phyloP scores from a whole-genome alignment of 2,888 invertebrate genomes.

The Congeria kusceri region DNA sequence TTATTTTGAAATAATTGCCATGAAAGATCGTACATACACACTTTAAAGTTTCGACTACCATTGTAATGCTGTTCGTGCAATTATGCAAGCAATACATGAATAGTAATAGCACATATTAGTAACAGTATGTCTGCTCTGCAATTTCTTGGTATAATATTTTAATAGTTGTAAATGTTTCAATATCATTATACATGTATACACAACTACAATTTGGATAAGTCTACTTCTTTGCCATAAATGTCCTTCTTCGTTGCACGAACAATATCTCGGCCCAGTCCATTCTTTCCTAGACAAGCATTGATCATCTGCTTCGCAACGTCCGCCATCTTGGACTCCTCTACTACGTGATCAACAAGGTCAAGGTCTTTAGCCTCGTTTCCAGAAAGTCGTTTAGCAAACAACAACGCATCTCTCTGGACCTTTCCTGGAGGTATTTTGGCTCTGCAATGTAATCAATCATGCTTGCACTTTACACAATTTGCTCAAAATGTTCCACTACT shows the following conservation, averaged over 20 bases:
- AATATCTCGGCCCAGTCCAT: conserved; percentile 53
- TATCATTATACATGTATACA: no score
- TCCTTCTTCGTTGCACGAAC: conserved; percentile 66
- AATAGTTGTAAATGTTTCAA: no score
- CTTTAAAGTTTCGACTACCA: no score
- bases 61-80: no score
- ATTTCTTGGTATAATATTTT: no score
- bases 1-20: no score
- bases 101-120: no score
- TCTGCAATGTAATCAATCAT: conserved; percentile 25
- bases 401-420: conserved; percentile 50
- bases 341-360: conserved; percentile 49
- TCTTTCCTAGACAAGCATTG: conserved; percentile 53
- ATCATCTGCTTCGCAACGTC: conserved; percentile 46
- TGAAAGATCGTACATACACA: no score
- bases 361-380: conserved; percentile 49
- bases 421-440: conserved; percentile 58
- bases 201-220: conserved; percentile 32
- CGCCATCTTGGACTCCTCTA: conserved; percentile 38
- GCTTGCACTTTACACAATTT: no score
- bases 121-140: no score
- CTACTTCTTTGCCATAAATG: conserved; percentile 52
- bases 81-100: no score
- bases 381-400: conserved; percentile 63
- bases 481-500: no score